These are phyloP conservation scores for Helobdella robusta DNA, from an alignment of 2,888 invertebrate genomes.

Conservation along the genomic window DNA sequence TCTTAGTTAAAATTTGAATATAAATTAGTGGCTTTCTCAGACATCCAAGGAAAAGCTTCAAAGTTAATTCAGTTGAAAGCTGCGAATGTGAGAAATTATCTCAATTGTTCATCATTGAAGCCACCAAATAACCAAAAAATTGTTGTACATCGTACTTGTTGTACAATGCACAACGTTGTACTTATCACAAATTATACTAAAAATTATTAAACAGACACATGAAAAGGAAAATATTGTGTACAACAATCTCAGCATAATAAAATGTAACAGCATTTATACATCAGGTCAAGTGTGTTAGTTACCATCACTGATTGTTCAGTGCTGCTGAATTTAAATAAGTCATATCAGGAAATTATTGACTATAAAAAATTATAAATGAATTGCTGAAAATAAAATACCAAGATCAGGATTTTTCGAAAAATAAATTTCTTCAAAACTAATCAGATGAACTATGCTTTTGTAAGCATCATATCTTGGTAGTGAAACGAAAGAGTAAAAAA, in stretches of 20 bases:
- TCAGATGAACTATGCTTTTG: slow-evolving; percentile 23
- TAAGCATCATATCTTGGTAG: slow-evolving; percentile 14
- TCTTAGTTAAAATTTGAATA: not conserved
- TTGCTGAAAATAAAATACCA: not conserved
- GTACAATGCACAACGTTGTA: too few species aligned
- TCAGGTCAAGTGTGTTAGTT: too few species aligned
- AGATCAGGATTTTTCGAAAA: not conserved
- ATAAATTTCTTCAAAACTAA: not conserved
- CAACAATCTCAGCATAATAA: too few species aligned
- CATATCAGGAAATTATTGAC: too few species aligned
- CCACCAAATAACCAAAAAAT: too few species aligned
- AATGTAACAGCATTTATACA: too few species aligned
- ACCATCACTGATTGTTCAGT: too few species aligned
- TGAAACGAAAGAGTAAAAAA: not conserved
- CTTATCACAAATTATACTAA: not conserved
- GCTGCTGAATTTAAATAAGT: too few species aligned
- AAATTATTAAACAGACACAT: not conserved
- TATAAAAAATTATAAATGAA: too few species aligned
- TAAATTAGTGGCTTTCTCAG: not conserved
- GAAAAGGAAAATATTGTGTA: too few species aligned
- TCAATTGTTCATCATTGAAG: slow-evolving; percentile 8
- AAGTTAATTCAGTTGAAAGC: slow-evolving; percentile 10
- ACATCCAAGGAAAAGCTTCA: slow-evolving; percentile 18
- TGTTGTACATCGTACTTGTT: too few species aligned
- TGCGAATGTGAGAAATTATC: slow-evolving; percentile 18